Conservation (phyloP, 1,140 invertebrate species). For the Drosophila arizonae region DNA sequence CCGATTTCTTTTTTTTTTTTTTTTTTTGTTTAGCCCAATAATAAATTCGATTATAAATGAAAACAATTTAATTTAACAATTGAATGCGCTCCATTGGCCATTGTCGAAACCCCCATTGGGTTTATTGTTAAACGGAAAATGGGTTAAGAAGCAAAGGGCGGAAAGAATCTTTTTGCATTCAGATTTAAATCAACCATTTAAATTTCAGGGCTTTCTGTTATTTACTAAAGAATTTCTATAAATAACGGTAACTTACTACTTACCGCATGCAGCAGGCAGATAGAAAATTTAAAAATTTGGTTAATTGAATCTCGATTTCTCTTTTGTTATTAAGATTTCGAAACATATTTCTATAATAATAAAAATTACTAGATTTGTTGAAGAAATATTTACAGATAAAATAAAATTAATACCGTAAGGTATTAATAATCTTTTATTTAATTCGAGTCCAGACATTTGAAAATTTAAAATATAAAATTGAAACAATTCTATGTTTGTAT, state of each 20-base stretch:
- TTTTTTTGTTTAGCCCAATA: constrained; percentile 1
- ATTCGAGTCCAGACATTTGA: no score
- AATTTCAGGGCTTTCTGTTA: not conserved
- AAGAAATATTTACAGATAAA: no score
- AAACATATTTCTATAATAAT: no score
- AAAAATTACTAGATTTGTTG: no score
- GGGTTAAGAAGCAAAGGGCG: not conserved
- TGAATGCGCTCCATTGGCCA: constrained; percentile 31
- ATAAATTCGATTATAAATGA: constrained; percentile 50
- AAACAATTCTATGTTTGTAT: no score
- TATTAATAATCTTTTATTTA: no score
- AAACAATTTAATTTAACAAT: constrained; percentile 50
- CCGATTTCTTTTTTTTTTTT: not conserved
- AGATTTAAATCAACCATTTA: not conserved
- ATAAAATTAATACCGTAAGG: no score
- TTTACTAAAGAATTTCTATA: not conserved
- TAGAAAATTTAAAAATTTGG: not conserved
- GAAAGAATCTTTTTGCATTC: not conserved
- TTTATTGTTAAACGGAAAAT: not conserved
- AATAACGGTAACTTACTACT: constrained; percentile 44
- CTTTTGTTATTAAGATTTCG: no score
- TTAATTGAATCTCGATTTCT: not conserved
- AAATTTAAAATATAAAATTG: no score
- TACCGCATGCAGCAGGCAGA: constrained; percentile 67
- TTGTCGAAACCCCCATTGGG: not conserved